Evolutionary conservation across 53 echinoderm and acorn worm species (phyloP).

Genomic region (Mesocentrotus franciscanus): DNA sequence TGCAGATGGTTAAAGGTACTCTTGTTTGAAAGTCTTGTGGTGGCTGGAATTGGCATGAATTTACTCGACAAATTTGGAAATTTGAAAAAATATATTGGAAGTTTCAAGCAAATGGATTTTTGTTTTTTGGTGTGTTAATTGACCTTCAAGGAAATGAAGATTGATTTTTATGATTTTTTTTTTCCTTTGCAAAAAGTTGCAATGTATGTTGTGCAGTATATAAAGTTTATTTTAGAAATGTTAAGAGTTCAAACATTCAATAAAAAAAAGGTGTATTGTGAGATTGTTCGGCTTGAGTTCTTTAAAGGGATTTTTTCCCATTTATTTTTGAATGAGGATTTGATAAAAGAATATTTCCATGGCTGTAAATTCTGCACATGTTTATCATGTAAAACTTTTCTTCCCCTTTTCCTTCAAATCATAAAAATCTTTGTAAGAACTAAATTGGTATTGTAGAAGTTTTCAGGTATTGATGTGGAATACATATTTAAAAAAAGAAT

Average conservation of each 20-base stretch:
- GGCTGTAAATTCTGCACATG: too few species aligned
- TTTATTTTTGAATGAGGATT: background rate
- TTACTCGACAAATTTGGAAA: background rate
- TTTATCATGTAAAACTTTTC: too few species aligned
- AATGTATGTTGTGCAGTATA: background rate
- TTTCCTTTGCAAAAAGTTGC: too few species aligned
- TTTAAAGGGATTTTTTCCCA: background rate
- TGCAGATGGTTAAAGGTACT: conserved; percentile 12
- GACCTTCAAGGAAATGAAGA: background rate
- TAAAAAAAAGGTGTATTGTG: background rate
- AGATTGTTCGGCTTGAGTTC: background rate
- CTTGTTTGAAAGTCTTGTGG: background rate
- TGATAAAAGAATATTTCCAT: background rate
- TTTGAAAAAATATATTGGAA: background rate
- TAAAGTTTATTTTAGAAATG: background rate
- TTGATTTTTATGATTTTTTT: background rate
- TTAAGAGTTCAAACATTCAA: background rate
- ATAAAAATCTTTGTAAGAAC: too few species aligned
- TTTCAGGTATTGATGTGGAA: too few species aligned
- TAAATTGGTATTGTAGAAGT: too few species aligned
- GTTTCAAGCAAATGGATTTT: background rate
- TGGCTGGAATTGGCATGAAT: background rate
- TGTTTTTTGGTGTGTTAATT: background rate
- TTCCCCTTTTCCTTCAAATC: too few species aligned
- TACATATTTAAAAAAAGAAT: background rate